These are phyloP conservation scores for Phodopus roborovskii DNA, from an alignment of 2,113 vertebrate genomes.

Conservation along the genomic window DNA sequence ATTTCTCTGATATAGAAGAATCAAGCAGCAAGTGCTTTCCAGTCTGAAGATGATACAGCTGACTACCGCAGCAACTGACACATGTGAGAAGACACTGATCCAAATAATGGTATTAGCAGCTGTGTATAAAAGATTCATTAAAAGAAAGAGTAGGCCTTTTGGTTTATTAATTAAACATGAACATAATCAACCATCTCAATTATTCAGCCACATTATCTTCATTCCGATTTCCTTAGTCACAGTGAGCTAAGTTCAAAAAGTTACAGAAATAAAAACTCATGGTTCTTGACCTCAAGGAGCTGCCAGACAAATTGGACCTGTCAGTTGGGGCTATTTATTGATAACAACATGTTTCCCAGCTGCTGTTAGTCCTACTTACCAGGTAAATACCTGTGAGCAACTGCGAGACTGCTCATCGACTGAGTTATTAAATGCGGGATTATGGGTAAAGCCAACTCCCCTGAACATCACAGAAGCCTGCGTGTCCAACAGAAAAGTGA, in stretches of 20 bases:
- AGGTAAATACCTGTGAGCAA: constrained; percentile 48
- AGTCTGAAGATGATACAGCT: background rate
- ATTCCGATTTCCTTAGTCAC: constrained; percentile 1
- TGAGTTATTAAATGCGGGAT: constrained; percentile 18
- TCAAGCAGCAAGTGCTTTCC: background rate
- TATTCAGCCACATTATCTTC: constrained; percentile 14
- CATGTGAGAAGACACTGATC: background rate
- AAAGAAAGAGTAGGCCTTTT: constrained; percentile 19
- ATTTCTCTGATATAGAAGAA: background rate
- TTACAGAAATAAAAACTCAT: constrained; percentile 4
- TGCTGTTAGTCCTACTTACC: constrained; percentile 33
- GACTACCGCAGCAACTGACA: background rate
- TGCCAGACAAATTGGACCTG: background rate
- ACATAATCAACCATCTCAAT: constrained; percentile 13
- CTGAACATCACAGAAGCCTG: background rate
- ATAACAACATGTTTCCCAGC: background rate
- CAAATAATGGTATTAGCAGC: constrained; percentile 26
- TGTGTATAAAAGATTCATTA: constrained; percentile 31
- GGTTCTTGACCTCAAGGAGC: background rate
- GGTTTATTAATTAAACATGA: constrained; percentile 47
- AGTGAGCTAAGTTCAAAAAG: background rate
- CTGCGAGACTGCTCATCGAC: background rate
- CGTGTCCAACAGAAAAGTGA: background rate
- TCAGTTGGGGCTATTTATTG: background rate
- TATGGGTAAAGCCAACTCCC: background rate